Evolutionary conservation across 2,113 vertebrate genomes (phyloP).

Genomic region (Thamnaconus septentrionalis): DNA sequence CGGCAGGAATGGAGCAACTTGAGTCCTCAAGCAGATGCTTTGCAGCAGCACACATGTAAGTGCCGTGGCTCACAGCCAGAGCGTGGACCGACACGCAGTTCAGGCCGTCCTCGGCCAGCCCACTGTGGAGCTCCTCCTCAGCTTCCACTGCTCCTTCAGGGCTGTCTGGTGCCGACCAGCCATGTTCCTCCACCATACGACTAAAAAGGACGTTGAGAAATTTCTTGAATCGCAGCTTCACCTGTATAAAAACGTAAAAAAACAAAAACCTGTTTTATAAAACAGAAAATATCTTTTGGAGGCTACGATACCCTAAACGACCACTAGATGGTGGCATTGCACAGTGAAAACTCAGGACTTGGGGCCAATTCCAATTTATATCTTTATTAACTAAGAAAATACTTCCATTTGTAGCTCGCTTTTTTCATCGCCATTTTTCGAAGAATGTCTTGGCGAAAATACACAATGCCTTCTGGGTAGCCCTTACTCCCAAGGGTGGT

Average conservation of each 20-base stretch:
- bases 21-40: slow-evolving; percentile 86
- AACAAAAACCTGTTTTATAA: neutral
- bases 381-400: too few relatives aligned
- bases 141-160: slow-evolving; percentile 8
- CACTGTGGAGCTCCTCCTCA: slow-evolving; percentile 13
- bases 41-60: slow-evolving; percentile 86
- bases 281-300: neutral
- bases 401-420: too few relatives aligned
- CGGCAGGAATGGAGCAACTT: slow-evolving; percentile 76
- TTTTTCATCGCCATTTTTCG: too few relatives aligned
- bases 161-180: slow-evolving; percentile 24
- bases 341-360: slow-evolving; percentile 5
- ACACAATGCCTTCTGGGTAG: too few relatives aligned
- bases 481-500: too few relatives aligned
- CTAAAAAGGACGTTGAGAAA: slow-evolving; percentile 87
- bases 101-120: slow-evolving; percentile 40
- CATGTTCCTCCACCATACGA: slow-evolving; percentile 69
- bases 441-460: too few relatives aligned
- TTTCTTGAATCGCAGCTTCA: slow-evolving; percentile 83
- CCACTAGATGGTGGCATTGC: slow-evolving; percentile 30
- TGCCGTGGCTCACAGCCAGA: slow-evolving; percentile 90
- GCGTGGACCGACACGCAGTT: slow-evolving; percentile 67
- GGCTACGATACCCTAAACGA: slow-evolving; percentile 1
- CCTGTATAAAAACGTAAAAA: slow-evolving; percentile 70
- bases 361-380: neutral